Evolutionary conservation across 2,113 vertebrate species (phyloP).

Genomic region (Chrysochloris asiatica): DNA sequence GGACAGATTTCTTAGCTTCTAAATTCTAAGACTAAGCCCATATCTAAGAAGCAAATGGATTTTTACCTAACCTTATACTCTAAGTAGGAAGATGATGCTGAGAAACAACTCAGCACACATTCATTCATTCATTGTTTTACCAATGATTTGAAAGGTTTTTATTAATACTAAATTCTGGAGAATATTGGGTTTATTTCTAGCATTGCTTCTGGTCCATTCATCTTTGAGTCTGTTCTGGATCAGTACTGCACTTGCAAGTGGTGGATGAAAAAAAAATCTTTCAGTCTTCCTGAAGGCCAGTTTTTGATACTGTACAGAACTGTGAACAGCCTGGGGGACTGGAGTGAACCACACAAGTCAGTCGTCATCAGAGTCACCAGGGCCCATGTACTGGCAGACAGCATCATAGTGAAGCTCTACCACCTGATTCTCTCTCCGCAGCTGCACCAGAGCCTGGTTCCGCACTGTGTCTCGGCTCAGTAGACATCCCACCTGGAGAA

Average conservation of each 20-base stretch:
- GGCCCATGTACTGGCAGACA: constrained; percentile 90
- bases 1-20: background rate
- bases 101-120: background rate
- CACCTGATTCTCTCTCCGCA: constrained; percentile 82
- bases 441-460: constrained; percentile 88
- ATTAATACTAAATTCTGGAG: constrained; percentile 44
- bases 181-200: background rate
- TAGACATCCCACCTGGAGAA: constrained; percentile 87
- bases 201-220: background rate
- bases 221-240: background rate
- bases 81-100: background rate
- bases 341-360: background rate
- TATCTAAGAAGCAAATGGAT: background rate
- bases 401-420: constrained; percentile 88
- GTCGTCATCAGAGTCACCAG: constrained; percentile 59
- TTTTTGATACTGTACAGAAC: background rate
- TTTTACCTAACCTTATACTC: background rate
- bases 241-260: background rate
- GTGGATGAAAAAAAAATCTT: background rate
- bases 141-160: constrained; percentile 46
- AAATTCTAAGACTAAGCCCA: background rate
- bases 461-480: constrained; percentile 86
- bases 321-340: background rate
- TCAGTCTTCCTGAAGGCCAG: background rate
- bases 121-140: background rate